These are phyloP conservation scores for Copidosoma floridanum DNA, from an alignment of 1,140 invertebrate genomes.

Conservation along the genomic window DNA sequence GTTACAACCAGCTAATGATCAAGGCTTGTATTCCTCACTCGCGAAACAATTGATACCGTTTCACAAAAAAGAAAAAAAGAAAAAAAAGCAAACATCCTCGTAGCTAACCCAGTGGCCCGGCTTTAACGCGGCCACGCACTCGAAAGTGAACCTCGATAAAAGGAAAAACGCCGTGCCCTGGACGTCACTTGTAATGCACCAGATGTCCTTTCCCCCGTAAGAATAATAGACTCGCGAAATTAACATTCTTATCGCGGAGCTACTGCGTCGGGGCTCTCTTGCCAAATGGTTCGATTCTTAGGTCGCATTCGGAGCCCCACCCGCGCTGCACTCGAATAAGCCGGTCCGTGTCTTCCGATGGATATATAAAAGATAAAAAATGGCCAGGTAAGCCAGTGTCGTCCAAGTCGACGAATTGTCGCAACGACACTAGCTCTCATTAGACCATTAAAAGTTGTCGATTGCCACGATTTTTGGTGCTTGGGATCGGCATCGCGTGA, in stretches of 20 bases:
- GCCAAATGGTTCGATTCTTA: slow-evolving; percentile 50
- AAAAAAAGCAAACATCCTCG: background rate
- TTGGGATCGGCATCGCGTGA: too few relatives aligned
- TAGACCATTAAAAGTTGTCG: background rate
- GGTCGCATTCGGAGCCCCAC: slow-evolving; percentile 4
- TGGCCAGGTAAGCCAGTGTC: slow-evolving; percentile 31
- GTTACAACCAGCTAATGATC: too few relatives aligned
- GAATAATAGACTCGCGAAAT: slow-evolving; percentile 34
- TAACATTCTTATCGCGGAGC: slow-evolving; percentile 48
- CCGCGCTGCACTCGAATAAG: slow-evolving; percentile 34
- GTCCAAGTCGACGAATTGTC: background rate
- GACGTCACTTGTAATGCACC: slow-evolving; percentile 40
- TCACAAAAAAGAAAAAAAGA: background rate
- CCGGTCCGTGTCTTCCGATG: background rate
- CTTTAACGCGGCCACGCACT: slow-evolving; percentile 20
- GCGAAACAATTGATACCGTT: too few relatives aligned
- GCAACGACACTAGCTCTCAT: background rate
- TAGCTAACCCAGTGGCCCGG: background rate
- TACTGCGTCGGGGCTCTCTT: slow-evolving; percentile 36
- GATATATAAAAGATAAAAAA: slow-evolving; percentile 54
- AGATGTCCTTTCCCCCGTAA: slow-evolving; percentile 1
- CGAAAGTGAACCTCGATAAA: slow-evolving; percentile 49
- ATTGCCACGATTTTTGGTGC: background rate
- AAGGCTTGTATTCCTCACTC: too few relatives aligned
- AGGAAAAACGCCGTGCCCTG: slow-evolving; percentile 47